Conservation (phyloP, 2,797 vertebrate species). For the Eulemur coronatus region DNA sequence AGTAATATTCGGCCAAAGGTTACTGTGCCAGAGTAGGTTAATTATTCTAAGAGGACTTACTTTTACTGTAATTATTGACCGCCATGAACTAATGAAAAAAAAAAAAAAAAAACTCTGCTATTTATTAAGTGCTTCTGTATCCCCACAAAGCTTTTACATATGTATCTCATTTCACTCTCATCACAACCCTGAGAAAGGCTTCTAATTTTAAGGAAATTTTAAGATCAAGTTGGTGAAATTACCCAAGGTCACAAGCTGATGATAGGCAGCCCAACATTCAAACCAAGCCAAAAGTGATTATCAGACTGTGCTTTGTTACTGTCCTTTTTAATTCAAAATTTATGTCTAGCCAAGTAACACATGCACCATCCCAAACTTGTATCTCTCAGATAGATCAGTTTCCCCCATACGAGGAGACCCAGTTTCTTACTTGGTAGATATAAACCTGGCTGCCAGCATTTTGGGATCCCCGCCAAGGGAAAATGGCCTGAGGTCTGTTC, state of each 20-base stretch:
- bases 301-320: neutral
- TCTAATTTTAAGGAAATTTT: constrained; percentile 3
- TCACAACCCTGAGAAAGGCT: neutral
- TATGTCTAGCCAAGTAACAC: neutral
- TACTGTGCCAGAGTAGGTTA: constrained; percentile 55
- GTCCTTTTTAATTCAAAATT: neutral
- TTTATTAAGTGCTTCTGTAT: constrained; percentile 67
- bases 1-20: constrained; percentile 54
- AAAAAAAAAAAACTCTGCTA: neutral
- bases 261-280: neutral
- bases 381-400: neutral
- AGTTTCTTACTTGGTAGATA: neutral
- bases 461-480: neutral
- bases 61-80: constrained; percentile 64
- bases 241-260: neutral
- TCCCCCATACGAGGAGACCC: neutral
- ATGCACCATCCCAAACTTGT: neutral
- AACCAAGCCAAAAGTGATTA: neutral
- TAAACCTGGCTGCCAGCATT: neutral
- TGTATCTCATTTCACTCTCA: neutral
- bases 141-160: neutral
- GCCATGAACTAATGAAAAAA: constrained; percentile 52
- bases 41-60: constrained; percentile 67
- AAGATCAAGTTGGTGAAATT: neutral
- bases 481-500: neutral